Conservation (phyloP, 1,140 invertebrate genomes). For the Macrotrachela quadricornifera region DNA sequence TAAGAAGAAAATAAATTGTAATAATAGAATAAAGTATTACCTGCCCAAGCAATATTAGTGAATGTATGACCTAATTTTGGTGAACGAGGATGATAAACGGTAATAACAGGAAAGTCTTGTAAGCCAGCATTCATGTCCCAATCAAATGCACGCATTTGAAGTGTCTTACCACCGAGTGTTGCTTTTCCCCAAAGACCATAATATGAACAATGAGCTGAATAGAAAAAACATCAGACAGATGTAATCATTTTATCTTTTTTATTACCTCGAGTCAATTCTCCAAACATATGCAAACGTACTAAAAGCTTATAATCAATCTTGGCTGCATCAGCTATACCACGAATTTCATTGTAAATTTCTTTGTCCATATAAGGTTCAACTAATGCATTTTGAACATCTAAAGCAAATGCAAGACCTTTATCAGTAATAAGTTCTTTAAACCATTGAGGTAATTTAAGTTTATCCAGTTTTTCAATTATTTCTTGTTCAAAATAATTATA, state of each 20-base stretch:
- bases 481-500: slow-evolving; percentile 17
- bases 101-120: slow-evolving; percentile 18
- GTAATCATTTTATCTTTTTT: neutral
- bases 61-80: neutral
- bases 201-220: slow-evolving; percentile 18
- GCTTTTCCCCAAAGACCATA: slow-evolving; percentile 17
- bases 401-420: slow-evolving; percentile 14
- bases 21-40: too few species aligned
- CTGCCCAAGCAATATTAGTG: too few species aligned
- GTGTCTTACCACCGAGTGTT: neutral
- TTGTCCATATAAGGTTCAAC: slow-evolving; percentile 12
- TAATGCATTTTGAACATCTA: slow-evolving; percentile 15
- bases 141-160: slow-evolving; percentile 16
- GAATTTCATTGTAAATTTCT: slow-evolving; percentile 15
- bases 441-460: neutral
- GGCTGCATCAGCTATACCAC: slow-evolving; percentile 16
- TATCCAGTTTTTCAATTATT: slow-evolving; percentile 8
- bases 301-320: slow-evolving; percentile 16
- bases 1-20: too few species aligned
- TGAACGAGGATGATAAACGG: slow-evolving; percentile 16
- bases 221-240: neutral
- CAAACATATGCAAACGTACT: slow-evolving; percentile 16
- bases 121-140: slow-evolving; percentile 16
- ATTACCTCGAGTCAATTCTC: slow-evolving; percentile 12
- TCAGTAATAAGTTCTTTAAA: slow-evolving; percentile 1